Evolutionary conservation across 1,140 invertebrate genomes (phyloP).

Genomic region (Zaprionus taronus): DNA sequence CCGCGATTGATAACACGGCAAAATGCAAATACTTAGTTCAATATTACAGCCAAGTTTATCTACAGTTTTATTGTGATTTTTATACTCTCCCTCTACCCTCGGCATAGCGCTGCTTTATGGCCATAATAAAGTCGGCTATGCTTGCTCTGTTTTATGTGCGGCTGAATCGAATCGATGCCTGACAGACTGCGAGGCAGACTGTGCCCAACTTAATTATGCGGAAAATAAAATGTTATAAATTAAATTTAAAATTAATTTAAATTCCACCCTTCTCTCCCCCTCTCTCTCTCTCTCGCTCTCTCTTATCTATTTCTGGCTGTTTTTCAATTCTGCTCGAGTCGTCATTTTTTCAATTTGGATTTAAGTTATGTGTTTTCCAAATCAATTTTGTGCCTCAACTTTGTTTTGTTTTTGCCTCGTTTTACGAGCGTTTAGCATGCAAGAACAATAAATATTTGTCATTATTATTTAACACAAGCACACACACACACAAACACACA

Average conservation of each 20-base stretch:
- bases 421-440: conserved; percentile 59
- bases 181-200: neutral
- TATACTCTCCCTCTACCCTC: neutral
- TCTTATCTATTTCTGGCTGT: neutral
- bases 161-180: neutral
- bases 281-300: neutral
- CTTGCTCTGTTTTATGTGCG: neutral
- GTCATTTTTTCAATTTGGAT: neutral
- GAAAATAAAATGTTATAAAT: conserved; percentile 4
- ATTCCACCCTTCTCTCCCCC: neutral
- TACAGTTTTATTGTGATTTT: conserved; percentile 13
- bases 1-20: conserved; percentile 15
- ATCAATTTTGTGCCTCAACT: neutral
- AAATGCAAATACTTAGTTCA: conserved; percentile 28
- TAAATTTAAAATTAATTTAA: conserved; percentile 3
- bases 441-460: conserved; percentile 42
- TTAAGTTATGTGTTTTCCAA: neutral
- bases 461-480: conserved; percentile 8
- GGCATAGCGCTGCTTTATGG: neutral
- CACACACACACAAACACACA: neutral
- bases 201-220: neutral
- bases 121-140: neutral
- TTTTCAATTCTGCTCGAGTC: neutral
- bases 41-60: conserved; percentile 25
- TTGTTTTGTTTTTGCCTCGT: neutral